Percentiles rank a stretch among this genome's conserved stretches.
Evolutionary conservation across 92 coral and sea anemone species (phyloP).

Genomic region (Montipora capitata): DNA sequence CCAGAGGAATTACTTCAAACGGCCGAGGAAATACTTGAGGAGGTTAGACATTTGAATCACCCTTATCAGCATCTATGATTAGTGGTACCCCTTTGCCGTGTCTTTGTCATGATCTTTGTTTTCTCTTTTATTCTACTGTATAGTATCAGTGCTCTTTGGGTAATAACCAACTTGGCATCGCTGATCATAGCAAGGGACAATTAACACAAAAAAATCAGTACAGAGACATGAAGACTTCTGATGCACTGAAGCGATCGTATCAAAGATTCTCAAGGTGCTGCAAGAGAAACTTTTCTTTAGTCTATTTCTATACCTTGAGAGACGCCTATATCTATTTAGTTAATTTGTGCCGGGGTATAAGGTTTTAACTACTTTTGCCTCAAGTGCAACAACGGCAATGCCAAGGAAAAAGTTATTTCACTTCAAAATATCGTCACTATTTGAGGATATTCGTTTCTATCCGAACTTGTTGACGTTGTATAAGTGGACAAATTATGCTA

Average conservation of each 20-base stretch:
- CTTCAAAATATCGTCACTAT: no score
- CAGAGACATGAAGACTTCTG: neutral
- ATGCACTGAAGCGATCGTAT: neutral
- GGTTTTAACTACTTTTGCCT: no score
- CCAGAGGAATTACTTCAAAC: slow-evolving; percentile 74
- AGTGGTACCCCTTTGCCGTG: neutral
- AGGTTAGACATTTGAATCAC: slow-evolving; percentile 35
- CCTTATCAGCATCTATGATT: neutral
- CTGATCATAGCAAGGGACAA: neutral
- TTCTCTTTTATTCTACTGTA: neutral
- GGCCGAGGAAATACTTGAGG: slow-evolving; percentile 56
- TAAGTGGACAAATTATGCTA: no score
- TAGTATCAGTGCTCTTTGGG: neutral
- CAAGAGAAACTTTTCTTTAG: neutral
- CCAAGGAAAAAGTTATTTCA: no score
- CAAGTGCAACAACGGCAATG: no score
- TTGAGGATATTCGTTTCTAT: no score
- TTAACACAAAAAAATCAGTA: neutral
- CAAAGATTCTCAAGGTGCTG: slow-evolving; percentile 11
- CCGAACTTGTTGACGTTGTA: no score
- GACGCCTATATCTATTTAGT: neutral
- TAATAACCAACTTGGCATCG: neutral
- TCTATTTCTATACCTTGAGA: neutral
- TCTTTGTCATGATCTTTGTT: neutral
- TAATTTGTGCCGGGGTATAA: neutral